phyloP scores from a whole-genome alignment of 2,888 invertebrate species.

The Netelia inedita region DNA sequence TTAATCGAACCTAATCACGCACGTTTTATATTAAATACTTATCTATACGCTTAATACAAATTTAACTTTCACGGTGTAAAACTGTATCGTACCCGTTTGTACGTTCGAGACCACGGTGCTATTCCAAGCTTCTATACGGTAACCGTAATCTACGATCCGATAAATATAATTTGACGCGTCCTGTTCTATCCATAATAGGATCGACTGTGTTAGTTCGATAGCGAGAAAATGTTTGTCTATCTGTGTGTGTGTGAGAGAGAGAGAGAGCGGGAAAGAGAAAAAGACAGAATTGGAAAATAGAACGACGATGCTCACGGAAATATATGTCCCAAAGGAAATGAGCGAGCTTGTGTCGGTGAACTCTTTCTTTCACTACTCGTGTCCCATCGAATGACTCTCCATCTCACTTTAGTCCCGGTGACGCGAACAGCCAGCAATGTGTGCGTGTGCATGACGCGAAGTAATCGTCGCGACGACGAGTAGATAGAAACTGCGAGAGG shows the following conservation, averaged over 20 bases:
- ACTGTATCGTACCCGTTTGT: no score
- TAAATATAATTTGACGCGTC: conserved; percentile 55
- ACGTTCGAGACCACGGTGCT: no score
- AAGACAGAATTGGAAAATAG: not conserved
- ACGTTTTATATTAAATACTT: not conserved
- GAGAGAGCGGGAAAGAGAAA: not conserved
- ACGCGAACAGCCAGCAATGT: conserved; percentile 24
- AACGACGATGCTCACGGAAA: conserved; percentile 8
- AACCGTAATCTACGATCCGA: conserved; percentile 14
- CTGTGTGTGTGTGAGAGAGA: not conserved
- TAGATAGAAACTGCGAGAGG: conserved; percentile 16
- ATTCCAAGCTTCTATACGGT: no score
- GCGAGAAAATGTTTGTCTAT: not conserved
- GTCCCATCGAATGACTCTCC: conserved; percentile 21
- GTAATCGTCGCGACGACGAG: conserved; percentile 22
- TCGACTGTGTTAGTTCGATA: not conserved
- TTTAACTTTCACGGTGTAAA: no score
- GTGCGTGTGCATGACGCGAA: conserved; percentile 10
- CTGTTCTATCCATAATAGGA: conserved; percentile 36
- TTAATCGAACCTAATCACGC: conserved; percentile 54
- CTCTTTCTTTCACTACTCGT: conserved; percentile 29
- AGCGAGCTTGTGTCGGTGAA: conserved; percentile 38
- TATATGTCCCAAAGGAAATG: conserved; percentile 42
- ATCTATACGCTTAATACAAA: no score
- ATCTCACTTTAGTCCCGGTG: conserved; percentile 31